Percentiles rank a stretch among this genome's conserved stretches.
Evolutionary conservation across 2,113 vertebrate species (phyloP).

Genomic region (Haplotaxodon microlepis): DNA sequence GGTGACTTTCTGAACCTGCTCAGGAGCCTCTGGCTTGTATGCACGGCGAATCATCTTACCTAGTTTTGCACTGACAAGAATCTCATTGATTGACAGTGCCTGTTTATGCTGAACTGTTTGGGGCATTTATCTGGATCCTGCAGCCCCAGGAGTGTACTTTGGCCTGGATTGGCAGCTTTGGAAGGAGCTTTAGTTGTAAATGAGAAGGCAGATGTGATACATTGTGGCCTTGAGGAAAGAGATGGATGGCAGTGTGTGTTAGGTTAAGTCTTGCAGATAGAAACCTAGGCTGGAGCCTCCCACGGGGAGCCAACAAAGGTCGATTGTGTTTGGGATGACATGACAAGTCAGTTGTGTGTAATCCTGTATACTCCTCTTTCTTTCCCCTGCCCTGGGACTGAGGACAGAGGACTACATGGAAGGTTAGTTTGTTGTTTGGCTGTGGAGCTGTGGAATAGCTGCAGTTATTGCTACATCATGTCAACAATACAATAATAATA

Average conservation of each 20-base stretch:
- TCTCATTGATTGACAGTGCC: slow-evolving; percentile 17
- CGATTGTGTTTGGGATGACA: background rate
- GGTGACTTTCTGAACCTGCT: background rate
- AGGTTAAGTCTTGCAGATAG: slow-evolving; percentile 17
- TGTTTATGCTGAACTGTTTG: slow-evolving; percentile 13
- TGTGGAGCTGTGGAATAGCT: slow-evolving; percentile 25
- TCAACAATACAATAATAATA: background rate
- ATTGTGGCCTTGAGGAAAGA: background rate
- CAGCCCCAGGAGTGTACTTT: slow-evolving; percentile 2
- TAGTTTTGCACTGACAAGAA: background rate
- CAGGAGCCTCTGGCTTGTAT: background rate
- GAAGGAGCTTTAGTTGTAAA: slow-evolving; percentile 20
- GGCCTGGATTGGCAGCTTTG: slow-evolving; percentile 1
- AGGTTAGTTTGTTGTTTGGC: slow-evolving; percentile 50
- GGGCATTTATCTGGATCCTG: slow-evolving; percentile 1
- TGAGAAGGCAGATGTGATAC: slow-evolving; percentile 6
- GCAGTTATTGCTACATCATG: slow-evolving; percentile 27
- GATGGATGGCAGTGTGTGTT: slow-evolving; percentile 16
- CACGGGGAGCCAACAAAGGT: background rate
- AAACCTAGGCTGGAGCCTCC: slow-evolving; percentile 10
- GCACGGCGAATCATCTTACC: background rate
- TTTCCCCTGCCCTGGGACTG: background rate
- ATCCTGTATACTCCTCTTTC: background rate
- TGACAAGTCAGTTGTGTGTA: background rate
- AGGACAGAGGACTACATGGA: slow-evolving; percentile 35